Base-by-base conservation (phyloP, 2,888 invertebrate genomes). In the Dolichopus griseipennis region DNA sequence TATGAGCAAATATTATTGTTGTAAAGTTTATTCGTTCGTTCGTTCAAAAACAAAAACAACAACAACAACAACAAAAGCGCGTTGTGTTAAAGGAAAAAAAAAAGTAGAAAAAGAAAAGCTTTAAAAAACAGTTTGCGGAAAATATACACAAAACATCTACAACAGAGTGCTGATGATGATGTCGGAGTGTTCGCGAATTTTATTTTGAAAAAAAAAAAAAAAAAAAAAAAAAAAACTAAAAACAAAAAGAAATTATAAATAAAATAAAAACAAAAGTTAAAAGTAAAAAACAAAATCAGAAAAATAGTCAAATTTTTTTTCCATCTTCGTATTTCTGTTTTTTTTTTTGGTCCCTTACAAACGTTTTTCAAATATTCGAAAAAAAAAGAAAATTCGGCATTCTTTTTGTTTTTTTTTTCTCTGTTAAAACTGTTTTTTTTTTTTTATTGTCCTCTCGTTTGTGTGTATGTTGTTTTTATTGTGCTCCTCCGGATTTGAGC, bases 121-220 rank as follows among this genome's bases (percentile, higher is more conserved):
- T 52, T 52, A 18, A 34, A n/a, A n/a, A 52, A 18, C 52, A 52
- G 18, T 52, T 52, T 52, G 52, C 52, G 15, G 52, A 52, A 52
- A 52, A 52, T 52, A 52, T 52, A 52, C 52, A 52, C 52, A 52
- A 52, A 52, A 52, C 52, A 52, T 52, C 52, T 52, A 52, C 15
- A 52, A 52, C n/a, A 52, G 52, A 52, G 52, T 18, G 52, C 52
- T 52, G 52, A 52, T 52, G 52, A 52, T 52, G 52, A 18, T n/a
- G 52, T 52, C 52, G 52, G 18, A 52, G 15, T 52, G 15, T 52
- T 52, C 52, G 52, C 52, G 52, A 52, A 15, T 52, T 52, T n/a
- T 18, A 52, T 3, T 52, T 18, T 4, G 18, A 52, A 18, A 18
- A 52, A 52, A 52, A 18, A 52, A 52, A 18, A 18, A 52, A 52